A percentile compares a stretch with the other conserved stretches of the same genome.
These are phyloP conservation scores for Cyanoliseus patagonus DNA, from an alignment of 2,113 vertebrate species.

Conservation along the genomic window DNA sequence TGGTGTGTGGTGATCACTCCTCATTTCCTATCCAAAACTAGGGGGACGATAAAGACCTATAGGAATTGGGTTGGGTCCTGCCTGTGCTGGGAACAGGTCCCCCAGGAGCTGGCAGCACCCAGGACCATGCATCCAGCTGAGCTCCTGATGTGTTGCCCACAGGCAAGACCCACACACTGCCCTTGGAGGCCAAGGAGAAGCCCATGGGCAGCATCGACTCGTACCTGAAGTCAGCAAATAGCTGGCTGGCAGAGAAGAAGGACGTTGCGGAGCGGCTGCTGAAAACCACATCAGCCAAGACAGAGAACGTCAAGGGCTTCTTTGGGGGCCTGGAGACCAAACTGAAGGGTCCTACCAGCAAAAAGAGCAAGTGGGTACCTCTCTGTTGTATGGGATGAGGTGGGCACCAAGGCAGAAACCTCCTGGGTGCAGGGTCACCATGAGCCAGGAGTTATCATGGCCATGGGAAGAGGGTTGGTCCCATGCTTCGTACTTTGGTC, in stretches of 20 bases:
- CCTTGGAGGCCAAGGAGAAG: constrained; percentile 82
- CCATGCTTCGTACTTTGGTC: neutral
- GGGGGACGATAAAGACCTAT: neutral
- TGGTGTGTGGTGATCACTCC: neutral
- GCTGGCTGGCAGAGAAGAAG: constrained; percentile 91
- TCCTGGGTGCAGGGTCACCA: neutral
- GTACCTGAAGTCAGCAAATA: constrained; percentile 89
- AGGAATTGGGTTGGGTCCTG: neutral
- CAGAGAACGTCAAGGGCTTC: constrained; percentile 88
- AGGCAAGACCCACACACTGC: constrained; percentile 84
- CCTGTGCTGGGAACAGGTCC: neutral
- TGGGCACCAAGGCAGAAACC: neutral
- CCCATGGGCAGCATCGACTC: constrained; percentile 81
- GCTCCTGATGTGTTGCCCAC: neutral
- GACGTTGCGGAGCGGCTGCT: constrained; percentile 90
- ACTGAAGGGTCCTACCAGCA: constrained; percentile 79
- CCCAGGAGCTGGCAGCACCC: neutral
- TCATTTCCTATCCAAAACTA: neutral
- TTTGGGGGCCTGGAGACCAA: constrained; percentile 94
- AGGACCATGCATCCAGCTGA: fast-evolving
- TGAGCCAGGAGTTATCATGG: neutral
- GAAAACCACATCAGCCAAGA: constrained; percentile 83
- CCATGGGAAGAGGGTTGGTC: fast-evolving
- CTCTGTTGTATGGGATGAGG: neutral
- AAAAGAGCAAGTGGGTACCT: constrained; percentile 80